phyloP scores from a whole-genome alignment of 2,888 invertebrate genomes.

The Mellilla xanthometata region DNA sequence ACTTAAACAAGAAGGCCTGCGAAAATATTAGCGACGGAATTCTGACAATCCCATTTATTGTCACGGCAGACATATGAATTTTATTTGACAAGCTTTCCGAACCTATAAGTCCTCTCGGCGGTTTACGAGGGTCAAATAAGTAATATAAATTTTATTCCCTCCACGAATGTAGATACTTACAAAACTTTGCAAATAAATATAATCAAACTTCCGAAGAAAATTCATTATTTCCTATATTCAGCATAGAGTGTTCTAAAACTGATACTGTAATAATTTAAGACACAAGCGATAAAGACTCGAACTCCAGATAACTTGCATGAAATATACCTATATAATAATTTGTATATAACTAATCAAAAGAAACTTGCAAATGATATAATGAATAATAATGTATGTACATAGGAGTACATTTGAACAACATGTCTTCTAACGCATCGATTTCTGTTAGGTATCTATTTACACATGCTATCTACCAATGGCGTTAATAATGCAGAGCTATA shows the following conservation, averaged over 20 bases:
- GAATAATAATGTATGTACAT: too few relatives aligned
- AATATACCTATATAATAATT: too few relatives aligned
- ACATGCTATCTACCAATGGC: background rate
- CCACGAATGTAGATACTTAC: slow-evolving; percentile 26
- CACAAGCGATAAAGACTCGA: too few relatives aligned
- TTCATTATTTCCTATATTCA: slow-evolving; percentile 9
- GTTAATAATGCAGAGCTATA: slow-evolving; percentile 1
- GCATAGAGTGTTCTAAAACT: too few relatives aligned
- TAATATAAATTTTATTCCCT: slow-evolving; percentile 30
- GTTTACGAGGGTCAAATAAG: slow-evolving; percentile 33
- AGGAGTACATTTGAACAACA: too few relatives aligned
- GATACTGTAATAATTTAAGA: too few relatives aligned
- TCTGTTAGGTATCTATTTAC: background rate
- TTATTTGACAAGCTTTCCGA: slow-evolving; percentile 33
- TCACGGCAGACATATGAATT: slow-evolving; percentile 25
- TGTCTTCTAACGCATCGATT: too few relatives aligned
- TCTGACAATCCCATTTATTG: slow-evolving; percentile 22
- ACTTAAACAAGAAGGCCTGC: background rate
- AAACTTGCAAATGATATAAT: too few relatives aligned
- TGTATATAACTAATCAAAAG: too few relatives aligned
- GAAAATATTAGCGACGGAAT: slow-evolving; percentile 10
- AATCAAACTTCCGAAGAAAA: slow-evolving; percentile 19
- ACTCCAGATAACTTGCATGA: too few relatives aligned
- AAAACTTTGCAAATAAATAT: slow-evolving; percentile 25
- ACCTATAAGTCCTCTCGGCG: slow-evolving; percentile 27